phyloP scores from a whole-genome alignment of 2,888 invertebrate genomes.

The Habroteleia sp. region DNA sequence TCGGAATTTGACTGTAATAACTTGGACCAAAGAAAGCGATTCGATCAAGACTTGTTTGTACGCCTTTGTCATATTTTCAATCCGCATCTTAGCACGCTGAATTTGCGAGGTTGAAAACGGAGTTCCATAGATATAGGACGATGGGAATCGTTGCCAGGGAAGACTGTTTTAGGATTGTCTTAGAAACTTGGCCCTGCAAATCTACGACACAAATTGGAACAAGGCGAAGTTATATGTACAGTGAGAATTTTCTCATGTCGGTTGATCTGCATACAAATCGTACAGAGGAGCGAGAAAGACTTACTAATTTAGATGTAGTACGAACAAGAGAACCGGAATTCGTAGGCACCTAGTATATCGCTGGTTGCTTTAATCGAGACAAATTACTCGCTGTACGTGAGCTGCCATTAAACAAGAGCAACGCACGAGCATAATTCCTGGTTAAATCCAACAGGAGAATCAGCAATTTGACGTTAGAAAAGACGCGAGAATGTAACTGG shows the following conservation, averaged over 20 bases:
- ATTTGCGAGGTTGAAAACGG: constrained; percentile 16
- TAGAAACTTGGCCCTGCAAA: constrained; percentile 35
- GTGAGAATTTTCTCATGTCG: constrained; percentile 26
- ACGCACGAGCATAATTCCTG: constrained; percentile 51
- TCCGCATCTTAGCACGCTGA: constrained; percentile 4
- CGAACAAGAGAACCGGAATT: constrained; percentile 29
- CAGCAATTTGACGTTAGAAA: constrained; percentile 30
- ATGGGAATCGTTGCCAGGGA: constrained; percentile 5
- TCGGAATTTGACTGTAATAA: constrained; percentile 15
- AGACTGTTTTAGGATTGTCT: constrained; percentile 31
- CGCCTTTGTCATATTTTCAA: constrained; percentile 32
- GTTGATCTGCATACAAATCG: constrained; percentile 52
- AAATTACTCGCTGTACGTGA: constrained; percentile 54
- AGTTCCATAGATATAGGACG: constrained; percentile 5
- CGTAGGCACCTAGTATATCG: constrained; percentile 43
- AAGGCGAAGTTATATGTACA: constrained; percentile 30
- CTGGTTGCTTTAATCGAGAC: constrained; percentile 52
- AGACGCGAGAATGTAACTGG: constrained; percentile 28
- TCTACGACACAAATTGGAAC: constrained; percentile 28
- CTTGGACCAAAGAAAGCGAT: constrained; percentile 16
- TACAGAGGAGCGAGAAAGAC: constrained; percentile 21
- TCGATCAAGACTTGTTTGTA: constrained; percentile 30
- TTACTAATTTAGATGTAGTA: constrained; percentile 39
- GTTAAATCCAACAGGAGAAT: constrained; percentile 41
- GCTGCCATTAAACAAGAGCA: constrained; percentile 52